Base-by-base conservation (phyloP, 2,888 invertebrate genomes). In the Mesorhabditis sp. region DNA sequence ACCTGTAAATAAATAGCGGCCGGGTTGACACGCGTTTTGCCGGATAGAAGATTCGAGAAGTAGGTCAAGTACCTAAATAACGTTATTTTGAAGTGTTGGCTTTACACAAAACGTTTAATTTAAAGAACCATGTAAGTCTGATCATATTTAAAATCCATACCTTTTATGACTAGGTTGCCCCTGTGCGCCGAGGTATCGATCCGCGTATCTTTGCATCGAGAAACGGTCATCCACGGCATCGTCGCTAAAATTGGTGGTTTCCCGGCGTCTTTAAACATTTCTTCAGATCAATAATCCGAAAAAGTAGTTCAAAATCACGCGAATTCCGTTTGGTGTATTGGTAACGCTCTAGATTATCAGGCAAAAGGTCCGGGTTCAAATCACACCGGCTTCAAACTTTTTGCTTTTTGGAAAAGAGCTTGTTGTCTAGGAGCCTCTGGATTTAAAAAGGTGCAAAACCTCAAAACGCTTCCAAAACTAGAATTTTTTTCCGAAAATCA, bases 131-230 rank as follows among this genome's bases (percentile, higher is more conserved):
- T n/a, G n/a, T 50, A 13, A 10, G n/a, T 2, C 1, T 50, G 2
- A 10, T 50, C 2, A 13, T 50, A 50, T 50, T 50, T 0, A 50
- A 13, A 10, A 13, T 50, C 7, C 1, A 2, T n/a, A 76, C 76
- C 77, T 70, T 43, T 74, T 73, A 67, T 75, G 72, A 65, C 76
- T 78, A 10, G 78, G 78, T 42, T 76, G 67, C 13, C 77, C 73
- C 43, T 70, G 70, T 2, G 76, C 74, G 73, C 91, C 91, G 74
- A 92, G 89, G 86, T 91, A 91, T 86, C 92, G 91, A 82, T 94
- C 93, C 80, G 93, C 91, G 87, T 93, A 95, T 82, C 92, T 90
- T 83, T 92, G 90, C 94, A 95, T 95, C 66, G 94, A 93, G 88
- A 93, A 94, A 85, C 93, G 90, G 88, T 95, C 94, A 82, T 94